Base-by-base conservation (phyloP, 2,888 invertebrate species). In the Brenthis hecate region DNA sequence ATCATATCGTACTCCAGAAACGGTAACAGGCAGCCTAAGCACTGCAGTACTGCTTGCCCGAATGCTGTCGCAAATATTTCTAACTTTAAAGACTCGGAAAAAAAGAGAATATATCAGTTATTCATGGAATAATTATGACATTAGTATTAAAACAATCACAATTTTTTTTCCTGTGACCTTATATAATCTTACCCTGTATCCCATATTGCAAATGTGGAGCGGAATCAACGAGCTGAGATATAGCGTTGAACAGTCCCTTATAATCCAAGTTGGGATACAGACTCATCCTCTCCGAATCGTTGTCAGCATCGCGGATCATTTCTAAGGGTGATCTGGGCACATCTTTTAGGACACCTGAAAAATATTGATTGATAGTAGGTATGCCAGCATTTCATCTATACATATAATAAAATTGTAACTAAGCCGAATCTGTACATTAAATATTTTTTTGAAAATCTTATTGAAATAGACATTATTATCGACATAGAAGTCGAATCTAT, bases 241-340 rank as follows among this genome's bases (percentile, higher is more conserved):
- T 94, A 23, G 98, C 98, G 85, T 97, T 97, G 87, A 98, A 99
- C 57, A 99, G 94, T 64, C 98, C 98, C 85, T 98, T 98, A 90
- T 99, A 99, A 92, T 99, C 99, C 77, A 99, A 94, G 90, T 97
- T 99, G 11, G 99, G 99, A 89, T 98, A 99, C 62, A 99, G 94
- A 36, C 96, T 95, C 95, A 98, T 96, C 67, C 99, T 94, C 64
- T 95, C 95, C 0, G 95, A 93, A 88, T 99, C 99, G 86, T 96
- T 96, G 82, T 97, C 96, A 32, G 98, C 96, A 74, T 96, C 96
- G 74, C 97, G 96, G 75, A 98, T 95, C 95, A 98, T 97, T 85
- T 98, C 98, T 75, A 98, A 94, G 3, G 99, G 98, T 14, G 98
- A 97, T 77, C 96, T 96, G 23, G 98, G 97, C 65, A 99, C 98